A percentile compares a stretch with the other conserved stretches of the same genome.
Evolutionary conservation across 2,888 invertebrate species (phyloP).

Genomic region (Pharmacophagus antenor): DNA sequence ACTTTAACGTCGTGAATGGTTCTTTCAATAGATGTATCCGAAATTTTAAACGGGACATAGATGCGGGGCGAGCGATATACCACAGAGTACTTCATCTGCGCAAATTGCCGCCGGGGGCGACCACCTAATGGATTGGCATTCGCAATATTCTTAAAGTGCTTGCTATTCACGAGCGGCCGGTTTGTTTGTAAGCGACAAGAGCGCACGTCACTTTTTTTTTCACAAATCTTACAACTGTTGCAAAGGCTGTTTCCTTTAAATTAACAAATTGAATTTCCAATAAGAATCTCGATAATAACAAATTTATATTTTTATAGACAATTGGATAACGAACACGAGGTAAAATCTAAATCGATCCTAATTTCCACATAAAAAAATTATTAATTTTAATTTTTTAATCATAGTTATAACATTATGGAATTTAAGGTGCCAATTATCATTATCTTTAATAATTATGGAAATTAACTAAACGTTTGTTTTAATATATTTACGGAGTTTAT

Average conservation of each 20-base stretch:
- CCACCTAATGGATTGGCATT: slow-evolving; percentile 27
- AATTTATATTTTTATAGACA: no score
- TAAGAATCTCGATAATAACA: no score
- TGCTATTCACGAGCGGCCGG: slow-evolving; percentile 13
- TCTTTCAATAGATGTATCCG: not conserved
- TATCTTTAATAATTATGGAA: not conserved
- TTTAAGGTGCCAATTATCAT: no score
- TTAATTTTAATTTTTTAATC: no score
- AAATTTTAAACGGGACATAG: slow-evolving; percentile 10
- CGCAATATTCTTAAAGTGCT: slow-evolving; percentile 23
- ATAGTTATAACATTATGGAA: no score
- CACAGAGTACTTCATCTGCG: slow-evolving; percentile 6
- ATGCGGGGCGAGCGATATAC: slow-evolving; percentile 5
- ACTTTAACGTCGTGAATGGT: not conserved
- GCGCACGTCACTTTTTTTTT: not conserved
- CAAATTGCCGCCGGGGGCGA: slow-evolving; percentile 15
- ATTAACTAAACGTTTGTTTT: not conserved
- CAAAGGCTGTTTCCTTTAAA: no score
- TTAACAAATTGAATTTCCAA: not conserved
- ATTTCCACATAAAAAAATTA: no score
- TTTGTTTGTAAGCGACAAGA: slow-evolving; percentile 15
- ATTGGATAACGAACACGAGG: no score
- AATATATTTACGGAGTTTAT: not conserved
- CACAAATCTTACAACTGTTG: not conserved
- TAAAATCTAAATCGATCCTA: no score